phyloP scores from a whole-genome alignment of 2,888 invertebrate species.

The Pristionchus entomophagus region DNA sequence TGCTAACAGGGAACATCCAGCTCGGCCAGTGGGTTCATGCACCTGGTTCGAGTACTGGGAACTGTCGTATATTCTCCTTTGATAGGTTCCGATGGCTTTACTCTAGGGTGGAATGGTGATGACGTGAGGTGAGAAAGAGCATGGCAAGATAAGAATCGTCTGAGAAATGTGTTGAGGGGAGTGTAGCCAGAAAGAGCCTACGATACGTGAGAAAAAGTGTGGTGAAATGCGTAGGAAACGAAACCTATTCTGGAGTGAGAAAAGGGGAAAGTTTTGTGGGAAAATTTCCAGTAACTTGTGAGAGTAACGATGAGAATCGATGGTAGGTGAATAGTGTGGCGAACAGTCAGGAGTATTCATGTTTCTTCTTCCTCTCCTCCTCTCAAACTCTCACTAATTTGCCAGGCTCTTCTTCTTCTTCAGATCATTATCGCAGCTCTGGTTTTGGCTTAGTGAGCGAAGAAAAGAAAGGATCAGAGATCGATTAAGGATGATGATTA shows the following conservation, averaged over 20 bases:
- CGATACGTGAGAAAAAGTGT: background rate
- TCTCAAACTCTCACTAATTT: constrained; percentile 31
- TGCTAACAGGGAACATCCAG: background rate
- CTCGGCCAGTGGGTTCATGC: background rate
- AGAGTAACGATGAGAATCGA: too few relatives aligned
- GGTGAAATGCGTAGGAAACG: background rate
- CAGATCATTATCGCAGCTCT: constrained; percentile 12
- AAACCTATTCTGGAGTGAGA: background rate
- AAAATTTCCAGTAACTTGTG: background rate
- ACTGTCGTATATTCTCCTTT: background rate
- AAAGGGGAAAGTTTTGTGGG: background rate
- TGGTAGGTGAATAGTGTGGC: background rate
- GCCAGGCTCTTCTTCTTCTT: constrained; percentile 12
- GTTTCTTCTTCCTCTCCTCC: background rate
- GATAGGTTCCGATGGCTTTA: background rate
- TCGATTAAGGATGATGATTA: background rate
- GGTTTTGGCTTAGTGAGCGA: constrained; percentile 21
- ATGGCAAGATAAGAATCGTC: constrained; percentile 3
- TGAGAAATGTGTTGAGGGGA: background rate
- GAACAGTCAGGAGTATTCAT: background rate
- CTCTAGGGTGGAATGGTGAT: background rate
- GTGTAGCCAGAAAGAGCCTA: background rate
- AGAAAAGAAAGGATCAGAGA: background rate
- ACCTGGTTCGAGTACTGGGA: background rate
- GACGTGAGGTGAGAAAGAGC: background rate